Base-by-base conservation (phyloP, 1,140 invertebrate species). In the Megalonaias nervosa region DNA sequence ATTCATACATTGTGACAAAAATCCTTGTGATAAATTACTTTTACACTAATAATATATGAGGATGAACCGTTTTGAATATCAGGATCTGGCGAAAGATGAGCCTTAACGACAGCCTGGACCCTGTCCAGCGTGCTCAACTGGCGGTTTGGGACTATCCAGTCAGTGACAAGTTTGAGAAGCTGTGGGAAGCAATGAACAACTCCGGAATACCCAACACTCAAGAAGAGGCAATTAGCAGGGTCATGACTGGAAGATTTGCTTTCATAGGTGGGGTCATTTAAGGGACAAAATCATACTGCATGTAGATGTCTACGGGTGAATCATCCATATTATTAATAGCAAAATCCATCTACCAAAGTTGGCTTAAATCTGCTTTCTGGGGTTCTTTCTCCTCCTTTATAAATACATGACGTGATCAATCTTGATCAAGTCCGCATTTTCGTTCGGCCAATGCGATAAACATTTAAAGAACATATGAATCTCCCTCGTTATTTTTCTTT, bases 71-170 rank as follows among this genome's bases (percentile, higher is more conserved):
- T 48, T 6, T 48, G 4, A 48, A 64, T 89, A 90, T 60, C 86
- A 98, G 97, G 84, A 98, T 99, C 81, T 99, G 98, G 98, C 98
- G 98, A 88, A 95, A 98, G 79, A 98, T 99, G 95, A 97, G 96
- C 57, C 91, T 99, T 15, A 98, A 99, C 85, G 97, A 99, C 89
- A 97, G 95, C 73, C 89, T 99, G 21, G 94, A 93, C 16, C 95
- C 97, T 60, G 93, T 97, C 0, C 97, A 99, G 87, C 91, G 97
- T 67, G 95, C 97, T 0, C 97, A 98, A 89, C 89, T 99, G 17
- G 97, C 98, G 0, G 98, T 99, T 0, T 99, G 98, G 98, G 98
- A 99, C 89, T 99, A 99, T 91, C 98, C 98, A 0, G 97, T 99
- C 0, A 97, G 96, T 84, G 97, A 99, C 89, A 99, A 98, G 85